Evolutionary conservation across 2,888 invertebrate species (phyloP), one percentile per base, ranked within the genome.

Genomic region (Ceraclea dissimilis): DNA sequence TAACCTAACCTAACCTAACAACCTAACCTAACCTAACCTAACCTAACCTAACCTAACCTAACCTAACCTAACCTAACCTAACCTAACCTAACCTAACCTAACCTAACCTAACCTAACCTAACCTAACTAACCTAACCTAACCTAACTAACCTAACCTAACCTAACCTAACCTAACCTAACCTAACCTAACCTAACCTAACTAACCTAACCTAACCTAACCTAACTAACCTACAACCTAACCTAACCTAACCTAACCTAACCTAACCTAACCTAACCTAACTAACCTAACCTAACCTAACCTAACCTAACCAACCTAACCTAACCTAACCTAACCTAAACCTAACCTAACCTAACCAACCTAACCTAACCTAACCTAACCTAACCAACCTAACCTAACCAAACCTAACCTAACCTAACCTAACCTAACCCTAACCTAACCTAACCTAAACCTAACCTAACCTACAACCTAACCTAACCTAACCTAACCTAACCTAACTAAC

Each of bases 281-380:
- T 46, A 46, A 52, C 44, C 44, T 47, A 52, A 46, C 52, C 52
- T 52, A 52, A 46, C 52, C 52, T 31, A 60, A 58, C 56, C 61
- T 57, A 59, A 61, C 58, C 54, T 56, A 56, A 59, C 54, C 54
- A 52, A 52, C 52, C 52, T 52, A 60, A 61, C 59, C 61, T 59
- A 60, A 61, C 59, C 61, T 58, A 61, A 59, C 61, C 61, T 61
- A 61, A 59, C 61, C 58, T 53, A 58, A 54, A 53, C 58, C 54
- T 56, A 58, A 53, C 60, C 56, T 56, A 58, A 55, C 60, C 56
- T 53, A 54, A 55, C 60, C 56, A 51, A 56, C 58, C 60, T 56
- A 56, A 56, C 56, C 60, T 58, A 53, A 56, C 58, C 61, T 58
- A 57, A 57, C 57, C 61, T 58, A 54, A 55, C 57, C 61, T 58